A percentile compares a stretch with the other conserved stretches of the same genome.
Evolutionary conservation across 2,888 invertebrate genomes (phyloP).

Genomic region (Matsumyia berberina): DNA sequence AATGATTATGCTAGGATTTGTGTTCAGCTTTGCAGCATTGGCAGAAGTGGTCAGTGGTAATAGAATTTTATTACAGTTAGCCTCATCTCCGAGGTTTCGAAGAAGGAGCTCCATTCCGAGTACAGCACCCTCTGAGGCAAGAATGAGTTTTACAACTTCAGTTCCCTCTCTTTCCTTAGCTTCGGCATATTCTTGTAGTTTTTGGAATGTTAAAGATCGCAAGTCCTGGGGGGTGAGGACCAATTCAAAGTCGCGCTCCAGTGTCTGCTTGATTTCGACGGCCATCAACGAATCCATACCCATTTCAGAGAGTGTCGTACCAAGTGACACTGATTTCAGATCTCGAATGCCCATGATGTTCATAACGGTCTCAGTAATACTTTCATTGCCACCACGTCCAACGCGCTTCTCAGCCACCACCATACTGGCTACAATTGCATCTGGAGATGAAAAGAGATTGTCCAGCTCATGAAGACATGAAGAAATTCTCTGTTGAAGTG

Average conservation of each 20-base stretch:
- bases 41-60: constrained; percentile 85
- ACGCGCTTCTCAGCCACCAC: constrained; percentile 93
- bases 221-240: constrained; percentile 94
- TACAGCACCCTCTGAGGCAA: constrained; percentile 80
- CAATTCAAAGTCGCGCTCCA: constrained; percentile 95
- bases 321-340: constrained; percentile 88
- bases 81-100: constrained; percentile 87
- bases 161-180: constrained; percentile 78
- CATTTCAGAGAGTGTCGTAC: constrained; percentile 92
- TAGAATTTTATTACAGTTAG: constrained; percentile 85
- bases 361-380: constrained; percentile 90
- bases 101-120: constrained; percentile 86
- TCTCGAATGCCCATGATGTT: constrained; percentile 89
- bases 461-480: constrained; percentile 92
- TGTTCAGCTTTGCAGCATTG: constrained; percentile 77
- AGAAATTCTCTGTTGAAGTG: constrained; percentile 92
- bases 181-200: constrained; percentile 82
- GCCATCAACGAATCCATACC: constrained; percentile 99
- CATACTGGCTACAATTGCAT: constrained; percentile 91
- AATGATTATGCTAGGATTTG: constrained; percentile 84
- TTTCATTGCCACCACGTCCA: constrained; percentile 87
- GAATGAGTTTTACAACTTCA: constrained; percentile 81
- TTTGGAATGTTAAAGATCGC: constrained; percentile 89
- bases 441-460: constrained; percentile 89
- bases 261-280: constrained; percentile 96